Conservation (phyloP, 2,888 invertebrate species). For the Allophyes oxyacanthae region DNA sequence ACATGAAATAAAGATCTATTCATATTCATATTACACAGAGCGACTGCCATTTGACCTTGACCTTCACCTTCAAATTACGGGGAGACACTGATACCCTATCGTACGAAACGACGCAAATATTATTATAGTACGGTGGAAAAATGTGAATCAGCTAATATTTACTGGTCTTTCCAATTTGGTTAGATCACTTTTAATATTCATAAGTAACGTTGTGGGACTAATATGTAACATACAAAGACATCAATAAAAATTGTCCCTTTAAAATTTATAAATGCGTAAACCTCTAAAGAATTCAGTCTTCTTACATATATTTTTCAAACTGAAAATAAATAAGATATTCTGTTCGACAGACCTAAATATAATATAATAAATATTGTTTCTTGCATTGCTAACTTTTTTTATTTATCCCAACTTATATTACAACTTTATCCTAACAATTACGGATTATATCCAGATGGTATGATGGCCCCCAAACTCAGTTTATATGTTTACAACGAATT, state of each 20-base stretch:
- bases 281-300: conserved; percentile 42
- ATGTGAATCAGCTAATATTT: no score
- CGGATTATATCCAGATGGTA: conserved; percentile 15
- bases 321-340: conserved; percentile 33
- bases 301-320: conserved; percentile 29
- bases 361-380: conserved; percentile 24
- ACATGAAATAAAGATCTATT: no score
- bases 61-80: no score
- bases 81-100: no score
- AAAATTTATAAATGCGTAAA: conserved; percentile 37
- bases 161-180: no score
- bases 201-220: conserved; percentile 2
- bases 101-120: no score
- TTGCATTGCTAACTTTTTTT: conserved; percentile 24
- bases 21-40: no score
- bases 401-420: conserved; percentile 5
- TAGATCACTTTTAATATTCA: conserved; percentile 33
- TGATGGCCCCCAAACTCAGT: conserved; percentile 2
- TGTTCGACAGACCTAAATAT: background rate
- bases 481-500: conserved; percentile 2
- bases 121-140: no score
- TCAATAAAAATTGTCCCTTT: conserved; percentile 9
- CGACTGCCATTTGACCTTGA: no score
- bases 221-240: background rate
- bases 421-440: conserved; percentile 18